Conservation (phyloP, 2,888 invertebrate species). For the Laothoe populi region DNA sequence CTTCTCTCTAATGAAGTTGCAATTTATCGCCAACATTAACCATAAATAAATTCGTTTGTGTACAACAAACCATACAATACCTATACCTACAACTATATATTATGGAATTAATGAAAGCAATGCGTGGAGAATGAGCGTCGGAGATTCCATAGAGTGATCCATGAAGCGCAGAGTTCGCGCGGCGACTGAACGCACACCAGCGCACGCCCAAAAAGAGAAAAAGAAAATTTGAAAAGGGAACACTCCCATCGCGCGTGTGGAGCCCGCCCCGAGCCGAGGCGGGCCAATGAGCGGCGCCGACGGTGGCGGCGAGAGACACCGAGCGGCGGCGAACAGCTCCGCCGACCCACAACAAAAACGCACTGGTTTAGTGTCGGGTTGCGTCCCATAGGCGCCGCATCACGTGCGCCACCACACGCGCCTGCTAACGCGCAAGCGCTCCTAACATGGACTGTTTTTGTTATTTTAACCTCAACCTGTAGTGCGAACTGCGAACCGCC, state of each 20-base stretch:
- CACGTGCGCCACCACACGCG: slow-evolving; percentile 67
- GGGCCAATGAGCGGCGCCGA: slow-evolving; percentile 60
- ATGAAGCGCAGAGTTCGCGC: slow-evolving; percentile 75
- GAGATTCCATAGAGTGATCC: slow-evolving; percentile 59
- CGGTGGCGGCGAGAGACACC: slow-evolving; percentile 50
- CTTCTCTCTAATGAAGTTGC: not conserved
- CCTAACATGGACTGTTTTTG: slow-evolving; percentile 68
- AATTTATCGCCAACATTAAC: slow-evolving; percentile 13
- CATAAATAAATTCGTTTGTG: not conserved
- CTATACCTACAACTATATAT: slow-evolving; percentile 10
- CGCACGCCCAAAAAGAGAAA: slow-evolving; percentile 82
- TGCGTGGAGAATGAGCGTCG: not conserved
- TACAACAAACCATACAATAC: not conserved
- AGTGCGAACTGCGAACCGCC: slow-evolving; percentile 24
- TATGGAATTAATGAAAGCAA: slow-evolving; percentile 55
- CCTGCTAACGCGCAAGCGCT: slow-evolving; percentile 74
- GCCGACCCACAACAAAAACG: slow-evolving; percentile 82
- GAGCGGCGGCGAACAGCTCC: slow-evolving; percentile 62
- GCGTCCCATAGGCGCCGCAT: slow-evolving; percentile 83
- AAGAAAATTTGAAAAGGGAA: slow-evolving; percentile 82
- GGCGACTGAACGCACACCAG: slow-evolving; percentile 79
- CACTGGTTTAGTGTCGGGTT: slow-evolving; percentile 84
- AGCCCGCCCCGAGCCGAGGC: slow-evolving; percentile 52
- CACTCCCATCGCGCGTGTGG: slow-evolving; percentile 69
- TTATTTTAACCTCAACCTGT: slow-evolving; percentile 32